Conservation (phyloP, 1,140 invertebrate species). For the Drosophila rufa region DNA sequence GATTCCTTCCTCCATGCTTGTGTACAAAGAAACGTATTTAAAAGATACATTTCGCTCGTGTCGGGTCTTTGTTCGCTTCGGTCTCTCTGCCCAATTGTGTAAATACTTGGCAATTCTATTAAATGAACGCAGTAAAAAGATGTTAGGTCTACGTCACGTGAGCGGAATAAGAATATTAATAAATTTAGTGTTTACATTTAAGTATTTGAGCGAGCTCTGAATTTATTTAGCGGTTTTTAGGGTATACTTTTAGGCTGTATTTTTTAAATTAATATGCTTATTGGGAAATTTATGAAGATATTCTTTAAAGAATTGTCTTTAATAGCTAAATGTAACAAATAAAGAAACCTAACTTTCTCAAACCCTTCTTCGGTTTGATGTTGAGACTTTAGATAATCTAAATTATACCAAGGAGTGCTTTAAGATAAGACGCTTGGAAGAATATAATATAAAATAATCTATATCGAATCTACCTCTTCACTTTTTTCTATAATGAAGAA, state of each 20-base stretch:
- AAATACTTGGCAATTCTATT: slow-evolving; percentile 28
- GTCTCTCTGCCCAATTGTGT: slow-evolving; percentile 22
- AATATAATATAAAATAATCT: too few relatives aligned
- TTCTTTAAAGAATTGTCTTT: not conserved
- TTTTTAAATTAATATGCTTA: not conserved
- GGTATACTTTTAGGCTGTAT: slow-evolving; percentile 22
- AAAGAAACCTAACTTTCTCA: too few relatives aligned
- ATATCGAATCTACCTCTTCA: too few relatives aligned
- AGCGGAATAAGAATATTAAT: not conserved
- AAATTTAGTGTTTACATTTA: slow-evolving; percentile 3
- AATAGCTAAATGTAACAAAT: too few relatives aligned
- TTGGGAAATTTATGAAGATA: too few relatives aligned
- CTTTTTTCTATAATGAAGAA: too few relatives aligned
- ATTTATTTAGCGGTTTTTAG: not conserved
- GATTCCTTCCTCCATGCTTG: slow-evolving; percentile 16
- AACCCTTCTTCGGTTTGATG: too few relatives aligned
- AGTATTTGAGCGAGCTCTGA: not conserved
- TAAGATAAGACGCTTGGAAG: too few relatives aligned
- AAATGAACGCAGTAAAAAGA: slow-evolving; percentile 1
- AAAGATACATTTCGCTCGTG: not conserved
- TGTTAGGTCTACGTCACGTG: slow-evolving; percentile 17
- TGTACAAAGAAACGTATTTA: slow-evolving; percentile 17
- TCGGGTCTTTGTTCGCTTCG: not conserved
- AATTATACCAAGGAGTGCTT: too few relatives aligned
- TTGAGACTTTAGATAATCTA: too few relatives aligned